A percentile compares a stretch with the other conserved stretches of the same genome.
These are phyloP conservation scores for Saturnia pavonia DNA, from an alignment of 2,888 invertebrate genomes.

Conservation along the genomic window DNA sequence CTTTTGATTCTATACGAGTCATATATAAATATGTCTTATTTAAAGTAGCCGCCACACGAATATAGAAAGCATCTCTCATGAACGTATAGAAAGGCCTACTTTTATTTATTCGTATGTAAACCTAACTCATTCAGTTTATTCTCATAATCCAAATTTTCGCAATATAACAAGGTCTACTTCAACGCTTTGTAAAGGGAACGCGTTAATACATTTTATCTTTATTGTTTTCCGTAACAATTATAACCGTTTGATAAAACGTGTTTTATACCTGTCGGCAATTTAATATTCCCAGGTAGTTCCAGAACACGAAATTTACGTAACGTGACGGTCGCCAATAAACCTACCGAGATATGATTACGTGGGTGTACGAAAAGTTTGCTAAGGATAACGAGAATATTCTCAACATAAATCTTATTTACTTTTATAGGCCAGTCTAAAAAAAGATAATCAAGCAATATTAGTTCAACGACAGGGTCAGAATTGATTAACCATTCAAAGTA, in stretches of 20 bases:
- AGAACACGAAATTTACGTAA: constrained; percentile 12
- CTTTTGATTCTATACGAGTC: too few species aligned
- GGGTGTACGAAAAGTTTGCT: constrained; percentile 32
- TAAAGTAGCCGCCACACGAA: too few species aligned
- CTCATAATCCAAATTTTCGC: background rate
- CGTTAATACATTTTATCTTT: constrained; percentile 1
- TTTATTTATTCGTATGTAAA: too few species aligned
- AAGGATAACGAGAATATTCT: constrained; percentile 27
- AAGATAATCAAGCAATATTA: constrained; percentile 12
- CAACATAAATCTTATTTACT: constrained; percentile 13
- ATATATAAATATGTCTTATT: too few species aligned
- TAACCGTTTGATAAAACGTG: constrained; percentile 7
- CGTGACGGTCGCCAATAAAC: constrained; percentile 10
- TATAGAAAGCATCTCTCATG: too few species aligned
- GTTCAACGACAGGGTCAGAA: background rate
- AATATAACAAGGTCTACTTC: background rate
- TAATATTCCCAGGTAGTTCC: constrained; percentile 11
- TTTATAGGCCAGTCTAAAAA: background rate
- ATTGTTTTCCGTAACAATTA: constrained; percentile 9
- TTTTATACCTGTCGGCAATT: constrained; percentile 11
- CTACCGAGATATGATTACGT: constrained; percentile 26
- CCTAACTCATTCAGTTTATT: too few species aligned
- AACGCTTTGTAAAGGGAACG: background rate
- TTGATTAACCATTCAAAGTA: background rate
- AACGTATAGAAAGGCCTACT: too few species aligned